Evolutionary conservation across 2,113 vertebrate genomes (phyloP).

Genomic region (Procapra przewalskii): DNA sequence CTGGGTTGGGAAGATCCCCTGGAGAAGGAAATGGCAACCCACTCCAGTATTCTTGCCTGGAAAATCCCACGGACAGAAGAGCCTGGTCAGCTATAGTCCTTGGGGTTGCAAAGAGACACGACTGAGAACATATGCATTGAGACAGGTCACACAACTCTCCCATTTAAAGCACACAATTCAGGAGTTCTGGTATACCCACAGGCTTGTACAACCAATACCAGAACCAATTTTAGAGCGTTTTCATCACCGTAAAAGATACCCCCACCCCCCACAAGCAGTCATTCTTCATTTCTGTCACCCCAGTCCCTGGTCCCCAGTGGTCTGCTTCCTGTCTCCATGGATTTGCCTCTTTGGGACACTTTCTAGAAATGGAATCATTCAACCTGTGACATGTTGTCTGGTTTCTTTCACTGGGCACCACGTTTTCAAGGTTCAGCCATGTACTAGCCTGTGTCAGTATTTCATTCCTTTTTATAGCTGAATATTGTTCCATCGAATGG

Average conservation of each 20-base stretch:
- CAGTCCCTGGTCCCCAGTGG: background rate
- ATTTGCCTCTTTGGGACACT: background rate
- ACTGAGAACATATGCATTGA: background rate
- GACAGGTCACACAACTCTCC: background rate
- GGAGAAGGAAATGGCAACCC: background rate
- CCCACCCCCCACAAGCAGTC: background rate
- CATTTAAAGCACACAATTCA: background rate
- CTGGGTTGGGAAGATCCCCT: background rate
- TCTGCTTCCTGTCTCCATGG: background rate
- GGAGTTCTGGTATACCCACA: background rate
- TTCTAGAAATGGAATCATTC: background rate
- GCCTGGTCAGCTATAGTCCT: background rate
- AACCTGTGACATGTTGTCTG: rapidly evolving
- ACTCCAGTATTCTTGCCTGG: background rate
- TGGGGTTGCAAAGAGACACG: background rate
- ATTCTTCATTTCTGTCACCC: background rate
- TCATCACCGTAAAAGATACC: background rate
- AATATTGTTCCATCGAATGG: rapidly evolving
- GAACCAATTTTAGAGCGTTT: background rate
- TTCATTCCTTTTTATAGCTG: background rate
- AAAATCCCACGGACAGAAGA: background rate
- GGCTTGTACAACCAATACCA: no score
- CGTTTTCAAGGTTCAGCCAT: background rate
- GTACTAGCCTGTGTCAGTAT: rapidly evolving
- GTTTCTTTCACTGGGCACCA: background rate